Evolutionary conservation across 2,113 vertebrate genomes (phyloP).

Genomic region (Xenopus tropicalis): DNA sequence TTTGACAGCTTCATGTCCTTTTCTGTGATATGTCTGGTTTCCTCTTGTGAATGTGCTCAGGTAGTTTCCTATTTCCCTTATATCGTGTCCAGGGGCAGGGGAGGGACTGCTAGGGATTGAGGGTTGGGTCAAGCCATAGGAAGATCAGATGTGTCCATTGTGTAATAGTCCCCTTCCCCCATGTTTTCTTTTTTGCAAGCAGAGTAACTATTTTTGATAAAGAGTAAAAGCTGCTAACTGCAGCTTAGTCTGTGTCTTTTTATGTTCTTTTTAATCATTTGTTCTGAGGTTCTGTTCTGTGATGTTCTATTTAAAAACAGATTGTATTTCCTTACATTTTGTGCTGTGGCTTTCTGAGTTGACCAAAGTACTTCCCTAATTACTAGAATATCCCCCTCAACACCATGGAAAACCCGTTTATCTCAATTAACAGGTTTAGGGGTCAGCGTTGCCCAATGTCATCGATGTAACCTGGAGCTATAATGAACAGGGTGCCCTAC

Average conservation of each 20-base stretch:
- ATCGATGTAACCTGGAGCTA: too few relatives aligned
- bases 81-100: conserved; percentile 44
- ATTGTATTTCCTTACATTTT: conserved; percentile 66
- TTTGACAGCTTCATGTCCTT: conserved; percentile 72
- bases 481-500: too few relatives aligned
- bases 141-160: conserved; percentile 81
- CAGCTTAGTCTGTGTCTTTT: conserved; percentile 77
- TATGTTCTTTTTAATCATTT: conserved; percentile 46
- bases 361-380: conserved; percentile 61
- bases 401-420: too few relatives aligned
- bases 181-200: conserved; percentile 67
- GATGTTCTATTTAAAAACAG: conserved; percentile 65
- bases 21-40: conserved; percentile 73
- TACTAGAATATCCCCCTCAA: background rate
- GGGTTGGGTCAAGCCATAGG: conserved; percentile 74
- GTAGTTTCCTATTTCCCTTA: conserved; percentile 68
- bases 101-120: conserved; percentile 47
- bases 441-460: too few relatives aligned
- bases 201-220: conserved; percentile 96
- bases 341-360: conserved; percentile 71
- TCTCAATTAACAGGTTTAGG: too few relatives aligned
- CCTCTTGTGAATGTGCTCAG: conserved; percentile 80
- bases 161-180: conserved; percentile 58
- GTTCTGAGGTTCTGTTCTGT: conserved; percentile 58
- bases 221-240: conserved; percentile 84